Base-by-base conservation (phyloP, 2,113 vertebrate genomes). In the Menidia beryllina region DNA sequence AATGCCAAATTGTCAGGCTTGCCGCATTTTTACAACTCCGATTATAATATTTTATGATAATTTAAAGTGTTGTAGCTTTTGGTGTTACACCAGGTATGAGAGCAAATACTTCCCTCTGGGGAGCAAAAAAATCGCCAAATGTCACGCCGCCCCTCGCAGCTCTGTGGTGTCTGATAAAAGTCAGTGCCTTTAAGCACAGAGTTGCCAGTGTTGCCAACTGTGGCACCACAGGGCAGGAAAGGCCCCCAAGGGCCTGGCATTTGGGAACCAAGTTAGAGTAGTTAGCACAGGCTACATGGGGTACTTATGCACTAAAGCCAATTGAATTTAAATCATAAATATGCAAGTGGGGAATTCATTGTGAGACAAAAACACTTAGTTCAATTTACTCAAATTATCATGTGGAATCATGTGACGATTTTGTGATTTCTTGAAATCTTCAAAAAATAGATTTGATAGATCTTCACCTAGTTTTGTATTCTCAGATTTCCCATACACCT, bases 171-270 rank as follows among this genome's bases (percentile, higher is more conserved):
- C 86, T 85, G 76, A 74, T 87, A 79, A 84, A 87, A 88, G 87
- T 86, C 86, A 81, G 80, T 85, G 77, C 82, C 88, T 89, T 88
- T 75, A 86, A 89, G 84, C 79, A 66, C 36, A 14, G 82, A 63
- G 77, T 77, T 78, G 82, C 75, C 80, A 71, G 69, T 69, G 76
- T 80, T 80, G 71, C 83, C 79, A 77, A 80, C 84, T 75, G 86
- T 85, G 88, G 68, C 86, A 50, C 89, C 72, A 51, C 84, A 68
- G 85, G 85, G 74, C 91, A 86, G 91, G 88, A 91, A 89, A 69
- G 68, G 79, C 70, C 82, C 85, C 87, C 75, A 20, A 77, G 79
- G 77, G 73, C 51, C 66, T 91, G 89, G 81, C 91, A 91, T 91
- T 91, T 91, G 74, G 80, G 69, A 78, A 62, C 59, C 75, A 74